Evolutionary conservation across 2,888 invertebrate genomes (phyloP).

Genomic region (Didymodactylos carnosus): DNA sequence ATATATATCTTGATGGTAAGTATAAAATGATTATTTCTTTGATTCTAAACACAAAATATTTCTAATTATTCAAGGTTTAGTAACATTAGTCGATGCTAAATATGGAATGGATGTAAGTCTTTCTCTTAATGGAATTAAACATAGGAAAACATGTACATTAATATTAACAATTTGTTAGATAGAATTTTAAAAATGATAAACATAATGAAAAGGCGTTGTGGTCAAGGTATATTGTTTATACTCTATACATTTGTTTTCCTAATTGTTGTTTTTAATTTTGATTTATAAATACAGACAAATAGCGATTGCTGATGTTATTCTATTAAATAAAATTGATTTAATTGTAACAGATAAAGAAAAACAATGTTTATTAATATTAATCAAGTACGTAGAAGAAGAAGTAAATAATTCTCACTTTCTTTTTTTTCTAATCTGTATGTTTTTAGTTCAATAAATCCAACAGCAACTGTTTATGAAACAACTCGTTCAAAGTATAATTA

Average conservation of each 20-base stretch:
- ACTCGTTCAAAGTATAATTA: neutral
- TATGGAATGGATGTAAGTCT: neutral
- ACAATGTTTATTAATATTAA: too few species aligned
- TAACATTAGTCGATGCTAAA: neutral
- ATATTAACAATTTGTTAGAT: neutral
- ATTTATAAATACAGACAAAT: constrained; percentile 2
- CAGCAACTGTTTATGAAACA: neutral
- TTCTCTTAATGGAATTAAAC: too few species aligned
- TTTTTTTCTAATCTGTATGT: too few species aligned
- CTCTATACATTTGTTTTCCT: too few species aligned
- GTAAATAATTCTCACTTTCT: neutral
- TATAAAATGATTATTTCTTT: neutral
- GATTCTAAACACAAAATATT: neutral
- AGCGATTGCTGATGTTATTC: constrained; percentile 8
- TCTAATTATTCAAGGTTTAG: neutral
- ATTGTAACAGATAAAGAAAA: neutral
- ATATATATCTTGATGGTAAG: neutral
- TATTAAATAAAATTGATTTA: constrained; percentile 12
- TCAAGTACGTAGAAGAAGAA: too few species aligned
- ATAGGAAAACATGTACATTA: too few species aligned
- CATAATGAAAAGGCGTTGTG: neutral
- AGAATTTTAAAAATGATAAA: neutral
- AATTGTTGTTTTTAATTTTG: neutral
- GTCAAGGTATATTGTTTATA: neutral
- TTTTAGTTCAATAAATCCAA: neutral